Conservation (phyloP, 2,113 vertebrate species). For the Melospiza georgiana region DNA sequence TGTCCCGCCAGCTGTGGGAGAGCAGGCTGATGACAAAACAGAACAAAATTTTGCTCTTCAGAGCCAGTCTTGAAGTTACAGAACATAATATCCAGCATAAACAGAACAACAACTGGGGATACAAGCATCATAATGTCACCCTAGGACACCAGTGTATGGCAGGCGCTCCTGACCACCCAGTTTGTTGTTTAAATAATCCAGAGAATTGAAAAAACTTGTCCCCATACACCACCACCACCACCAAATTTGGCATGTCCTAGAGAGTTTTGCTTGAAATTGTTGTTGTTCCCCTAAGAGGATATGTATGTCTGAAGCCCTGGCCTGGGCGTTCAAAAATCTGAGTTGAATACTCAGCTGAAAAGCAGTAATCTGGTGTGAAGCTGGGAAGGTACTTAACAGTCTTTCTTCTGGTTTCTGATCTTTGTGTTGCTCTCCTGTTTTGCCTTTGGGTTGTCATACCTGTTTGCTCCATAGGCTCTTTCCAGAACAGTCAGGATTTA, state of each 20-base stretch:
- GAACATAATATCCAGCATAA: no score
- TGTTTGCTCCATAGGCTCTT: not conserved
- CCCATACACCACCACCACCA: not conserved
- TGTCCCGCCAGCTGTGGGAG: no score
- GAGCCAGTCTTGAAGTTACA: no score
- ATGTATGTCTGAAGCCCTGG: not conserved
- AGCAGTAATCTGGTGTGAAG: not conserved
- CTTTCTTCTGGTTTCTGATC: not conserved
- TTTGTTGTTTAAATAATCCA: constrained; percentile 35
- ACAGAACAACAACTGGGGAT: no score
- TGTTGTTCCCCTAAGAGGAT: not conserved
- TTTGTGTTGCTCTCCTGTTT: not conserved
- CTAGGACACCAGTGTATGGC: not conserved
- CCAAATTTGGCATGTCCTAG: not conserved
- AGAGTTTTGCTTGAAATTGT: constrained; percentile 8
- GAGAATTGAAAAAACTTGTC: not conserved
- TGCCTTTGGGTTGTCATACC: fast-evolving
- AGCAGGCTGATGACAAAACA: no score
- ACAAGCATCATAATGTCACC: no score
- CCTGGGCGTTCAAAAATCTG: not conserved
- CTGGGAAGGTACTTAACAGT: not conserved
- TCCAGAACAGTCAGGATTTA: not conserved
- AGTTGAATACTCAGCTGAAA: not conserved
- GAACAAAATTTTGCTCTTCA: no score
- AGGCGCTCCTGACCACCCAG: constrained; percentile 30